These are phyloP conservation scores for Ianthella basta DNA, from an alignment of 37 sponge, comb jelly and placozoan genomes.

Conservation along the genomic window DNA sequence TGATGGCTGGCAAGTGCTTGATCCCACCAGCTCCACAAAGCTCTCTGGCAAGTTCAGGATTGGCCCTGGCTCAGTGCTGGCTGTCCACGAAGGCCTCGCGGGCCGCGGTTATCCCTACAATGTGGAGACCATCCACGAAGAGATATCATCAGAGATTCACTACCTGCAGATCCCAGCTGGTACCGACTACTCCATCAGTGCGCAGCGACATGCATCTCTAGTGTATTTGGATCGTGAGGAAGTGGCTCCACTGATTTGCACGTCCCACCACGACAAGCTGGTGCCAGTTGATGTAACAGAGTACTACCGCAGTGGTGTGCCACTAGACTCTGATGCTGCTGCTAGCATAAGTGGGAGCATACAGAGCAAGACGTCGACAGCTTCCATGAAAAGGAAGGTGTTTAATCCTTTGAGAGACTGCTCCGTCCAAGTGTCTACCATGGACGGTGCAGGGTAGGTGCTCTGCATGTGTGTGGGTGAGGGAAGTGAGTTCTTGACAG, in stretches of 20 bases:
- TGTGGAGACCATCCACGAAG: slow-evolving; percentile 31
- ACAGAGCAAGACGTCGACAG: not conserved
- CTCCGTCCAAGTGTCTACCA: slow-evolving; percentile 47
- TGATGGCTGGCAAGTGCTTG: slow-evolving; percentile 77
- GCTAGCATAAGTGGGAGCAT: not conserved
- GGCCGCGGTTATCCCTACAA: slow-evolving; percentile 27
- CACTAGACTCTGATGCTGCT: not conserved
- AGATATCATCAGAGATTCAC: slow-evolving; percentile 42
- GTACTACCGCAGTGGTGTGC: not conserved
- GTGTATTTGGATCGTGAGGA: not conserved
- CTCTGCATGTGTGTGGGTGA: not conserved
- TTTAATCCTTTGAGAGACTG: slow-evolving; percentile 62
- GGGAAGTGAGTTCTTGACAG: no score
- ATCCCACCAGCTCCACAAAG: slow-evolving; percentile 48
- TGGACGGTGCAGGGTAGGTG: slow-evolving; percentile 18
- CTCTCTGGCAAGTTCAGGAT: slow-evolving; percentile 54
- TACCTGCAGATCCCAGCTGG: slow-evolving; percentile 50
- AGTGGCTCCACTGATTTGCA: not conserved
- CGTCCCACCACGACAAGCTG: not conserved
- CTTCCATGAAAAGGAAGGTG: not conserved
- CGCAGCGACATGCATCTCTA: slow-evolving; percentile 3
- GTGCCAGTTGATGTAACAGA: slow-evolving; percentile 20
- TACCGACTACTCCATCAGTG: not conserved
- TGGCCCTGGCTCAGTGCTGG: slow-evolving; percentile 52
- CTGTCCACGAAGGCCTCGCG: not conserved